phyloP scores from a whole-genome alignment of 2,888 invertebrate species.

The Hermaeophaga mercurialis region DNA sequence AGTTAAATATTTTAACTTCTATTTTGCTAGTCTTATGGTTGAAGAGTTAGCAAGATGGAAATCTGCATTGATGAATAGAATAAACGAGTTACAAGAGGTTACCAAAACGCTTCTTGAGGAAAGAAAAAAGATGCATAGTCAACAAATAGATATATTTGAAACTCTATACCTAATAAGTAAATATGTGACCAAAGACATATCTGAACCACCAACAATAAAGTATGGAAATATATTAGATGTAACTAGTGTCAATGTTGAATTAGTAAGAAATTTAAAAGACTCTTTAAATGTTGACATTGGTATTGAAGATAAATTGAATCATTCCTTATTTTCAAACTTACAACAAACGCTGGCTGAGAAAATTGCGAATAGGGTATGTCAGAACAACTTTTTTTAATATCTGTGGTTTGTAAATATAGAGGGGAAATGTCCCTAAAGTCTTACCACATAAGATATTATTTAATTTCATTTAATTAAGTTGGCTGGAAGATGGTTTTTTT shows the following conservation, averaged over 20 bases:
- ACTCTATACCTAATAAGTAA: slow-evolving; percentile 62
- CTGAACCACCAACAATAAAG: slow-evolving; percentile 51
- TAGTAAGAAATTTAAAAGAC: slow-evolving; percentile 64
- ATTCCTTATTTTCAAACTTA: neutral
- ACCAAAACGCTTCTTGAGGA: slow-evolving; percentile 74
- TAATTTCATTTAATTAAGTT: no score
- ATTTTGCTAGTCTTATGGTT: slow-evolving; percentile 86
- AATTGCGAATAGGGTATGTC: slow-evolving; percentile 58
- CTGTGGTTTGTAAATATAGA: no score
- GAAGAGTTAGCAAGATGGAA: slow-evolving; percentile 91
- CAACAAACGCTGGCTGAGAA: slow-evolving; percentile 53
- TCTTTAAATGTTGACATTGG: slow-evolving; percentile 52
- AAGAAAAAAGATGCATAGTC: slow-evolving; percentile 67
- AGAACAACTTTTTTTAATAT: no score
- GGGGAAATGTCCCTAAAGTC: no score
- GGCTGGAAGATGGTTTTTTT: no score
- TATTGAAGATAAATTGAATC: slow-evolving; percentile 5
- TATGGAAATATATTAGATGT: slow-evolving; percentile 70
- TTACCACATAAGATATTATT: no score
- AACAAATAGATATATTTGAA: slow-evolving; percentile 68
- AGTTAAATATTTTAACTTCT: slow-evolving; percentile 36
- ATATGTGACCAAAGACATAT: slow-evolving; percentile 43
- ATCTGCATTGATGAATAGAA: slow-evolving; percentile 73
- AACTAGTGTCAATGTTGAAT: slow-evolving; percentile 64
- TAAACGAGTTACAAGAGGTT: slow-evolving; percentile 71